Evolutionary conservation across 2,888 invertebrate species (phyloP), one percentile per base, ranked within the genome.

Genomic region (Cinara cedri): DNA sequence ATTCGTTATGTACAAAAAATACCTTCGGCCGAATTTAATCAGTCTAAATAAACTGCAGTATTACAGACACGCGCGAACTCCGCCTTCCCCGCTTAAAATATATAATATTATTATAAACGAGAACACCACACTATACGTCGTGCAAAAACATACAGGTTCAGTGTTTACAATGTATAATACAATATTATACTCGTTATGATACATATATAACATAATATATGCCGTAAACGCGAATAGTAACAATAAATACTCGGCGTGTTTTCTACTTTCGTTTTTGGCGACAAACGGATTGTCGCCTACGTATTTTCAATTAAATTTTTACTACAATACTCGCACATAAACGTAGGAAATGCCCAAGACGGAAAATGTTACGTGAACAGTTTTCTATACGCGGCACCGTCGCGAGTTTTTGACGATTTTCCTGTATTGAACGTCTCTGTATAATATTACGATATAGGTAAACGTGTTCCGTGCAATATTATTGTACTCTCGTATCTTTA

Each of bases 241-340:
- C 46, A 26, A 60, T n/a, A n/a, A n/a, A n/a, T n/a, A 49, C 46
- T 60, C 13, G 60, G 60, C 49, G 24, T 49, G 24, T 72, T 60
- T 60, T 60, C 60, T 72, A 72, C 72, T 72, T 72, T 72, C 72
- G 60, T 72, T 72, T 72, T 72, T 60, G 60, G 60, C 26, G 72
- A 72, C 72, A 72, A 49, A 60, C 60, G 13, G n/a, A 60, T n/a
- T 26, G n/a, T 60, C n/a, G n/a, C n/a, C n/a, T 19, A 71, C 60
- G 60, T 60, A n/a, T 57, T 70, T 46, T 57, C 57, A n/a, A 57
- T 46, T 72, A 16, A 13, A 46, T 57, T 57, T 55, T 3, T 46
- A 34, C 19, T 19, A 13, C 14, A 10, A 13, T 34, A 42, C 1
- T 1, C 1, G 1, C 21, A n/a, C 19, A 65, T 65, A 65, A 19